Evolutionary conservation across 2,888 invertebrate species (phyloP).

Genomic region (Eledona agricola): DNA sequence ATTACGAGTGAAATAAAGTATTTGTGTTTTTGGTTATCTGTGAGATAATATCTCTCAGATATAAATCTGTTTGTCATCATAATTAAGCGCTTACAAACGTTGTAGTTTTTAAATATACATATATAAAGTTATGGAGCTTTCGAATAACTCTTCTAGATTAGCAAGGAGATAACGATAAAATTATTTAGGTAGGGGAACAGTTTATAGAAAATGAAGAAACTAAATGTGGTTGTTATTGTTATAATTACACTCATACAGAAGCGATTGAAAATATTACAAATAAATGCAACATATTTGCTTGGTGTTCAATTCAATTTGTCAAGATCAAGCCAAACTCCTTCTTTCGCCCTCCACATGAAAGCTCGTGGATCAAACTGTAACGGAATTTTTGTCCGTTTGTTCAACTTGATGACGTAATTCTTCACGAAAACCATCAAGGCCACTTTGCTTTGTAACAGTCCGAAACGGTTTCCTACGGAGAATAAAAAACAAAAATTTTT

Average conservation of each 20-base stretch:
- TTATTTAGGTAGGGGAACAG: background rate
- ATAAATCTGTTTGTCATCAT: too few relatives aligned
- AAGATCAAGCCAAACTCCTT: conserved; percentile 47
- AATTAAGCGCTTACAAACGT: too few relatives aligned
- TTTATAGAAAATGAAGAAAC: background rate
- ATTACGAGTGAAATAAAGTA: too few relatives aligned
- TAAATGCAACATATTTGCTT: too few relatives aligned
- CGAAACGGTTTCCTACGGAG: conserved; percentile 53
- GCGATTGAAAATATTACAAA: conserved; percentile 50
- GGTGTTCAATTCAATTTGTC: conserved; percentile 54
- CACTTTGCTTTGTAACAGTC: conserved; percentile 51
- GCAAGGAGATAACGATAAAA: too few relatives aligned
- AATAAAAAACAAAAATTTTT: background rate
- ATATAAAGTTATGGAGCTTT: too few relatives aligned
- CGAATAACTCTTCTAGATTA: too few relatives aligned
- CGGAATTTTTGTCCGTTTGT: conserved; percentile 46
- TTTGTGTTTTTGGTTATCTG: too few relatives aligned
- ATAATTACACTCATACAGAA: background rate
- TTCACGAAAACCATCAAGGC: conserved; percentile 44
- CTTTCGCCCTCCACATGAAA: conserved; percentile 38
- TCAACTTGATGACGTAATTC: conserved; percentile 47
- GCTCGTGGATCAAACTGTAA: conserved; percentile 39
- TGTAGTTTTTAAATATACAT: too few relatives aligned
- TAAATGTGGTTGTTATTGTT: background rate
- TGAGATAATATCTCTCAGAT: too few relatives aligned